phyloP scores from a whole-genome alignment of 2,888 invertebrate genomes.

The Serrognathus titanus region DNA sequence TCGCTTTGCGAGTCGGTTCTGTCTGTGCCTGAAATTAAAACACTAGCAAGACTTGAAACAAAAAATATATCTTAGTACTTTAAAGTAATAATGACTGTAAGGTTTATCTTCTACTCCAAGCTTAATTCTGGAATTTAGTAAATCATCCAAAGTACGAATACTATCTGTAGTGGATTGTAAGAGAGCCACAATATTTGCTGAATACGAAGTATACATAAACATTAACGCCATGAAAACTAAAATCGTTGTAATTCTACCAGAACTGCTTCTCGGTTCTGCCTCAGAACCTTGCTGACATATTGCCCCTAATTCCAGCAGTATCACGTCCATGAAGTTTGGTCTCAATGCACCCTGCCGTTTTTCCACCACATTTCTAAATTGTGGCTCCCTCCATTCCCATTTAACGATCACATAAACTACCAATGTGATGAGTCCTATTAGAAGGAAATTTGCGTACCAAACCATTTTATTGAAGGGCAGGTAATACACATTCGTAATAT shows the following conservation, averaged over 20 bases:
- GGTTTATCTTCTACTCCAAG: slow-evolving; percentile 61
- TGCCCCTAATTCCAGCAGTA: slow-evolving; percentile 49
- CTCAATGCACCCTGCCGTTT: slow-evolving; percentile 17
- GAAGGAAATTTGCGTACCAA: slow-evolving; percentile 56
- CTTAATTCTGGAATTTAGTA: slow-evolving; percentile 57
- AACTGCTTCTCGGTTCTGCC: slow-evolving; percentile 45
- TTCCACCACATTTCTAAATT: slow-evolving; percentile 20
- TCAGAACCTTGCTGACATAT: slow-evolving; percentile 51
- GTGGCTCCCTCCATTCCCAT: slow-evolving; percentile 39
- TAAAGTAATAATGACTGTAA: slow-evolving; percentile 57
- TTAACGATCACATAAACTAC: slow-evolving; percentile 33
- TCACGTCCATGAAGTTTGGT: slow-evolving; percentile 33
- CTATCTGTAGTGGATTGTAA: slow-evolving; percentile 61
- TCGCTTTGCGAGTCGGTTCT: slow-evolving; percentile 58
- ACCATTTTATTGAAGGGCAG: slow-evolving; percentile 62
- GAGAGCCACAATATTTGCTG: slow-evolving; percentile 65
- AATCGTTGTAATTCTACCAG: slow-evolving; percentile 48
- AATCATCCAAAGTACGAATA: slow-evolving; percentile 54
- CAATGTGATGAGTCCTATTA: slow-evolving; percentile 27
- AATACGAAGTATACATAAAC: slow-evolving; percentile 63
- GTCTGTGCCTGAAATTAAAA: slow-evolving; percentile 55
- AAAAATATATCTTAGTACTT: slow-evolving; percentile 46
- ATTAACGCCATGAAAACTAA: slow-evolving; percentile 46
- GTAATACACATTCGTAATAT: slow-evolving; percentile 63
- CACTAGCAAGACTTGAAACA: not conserved